A percentile compares a stretch with the other conserved stretches of the same genome.
These are phyloP conservation scores for Mustela lutreola DNA, from an alignment of 2,113 vertebrate species.

Conservation along the genomic window DNA sequence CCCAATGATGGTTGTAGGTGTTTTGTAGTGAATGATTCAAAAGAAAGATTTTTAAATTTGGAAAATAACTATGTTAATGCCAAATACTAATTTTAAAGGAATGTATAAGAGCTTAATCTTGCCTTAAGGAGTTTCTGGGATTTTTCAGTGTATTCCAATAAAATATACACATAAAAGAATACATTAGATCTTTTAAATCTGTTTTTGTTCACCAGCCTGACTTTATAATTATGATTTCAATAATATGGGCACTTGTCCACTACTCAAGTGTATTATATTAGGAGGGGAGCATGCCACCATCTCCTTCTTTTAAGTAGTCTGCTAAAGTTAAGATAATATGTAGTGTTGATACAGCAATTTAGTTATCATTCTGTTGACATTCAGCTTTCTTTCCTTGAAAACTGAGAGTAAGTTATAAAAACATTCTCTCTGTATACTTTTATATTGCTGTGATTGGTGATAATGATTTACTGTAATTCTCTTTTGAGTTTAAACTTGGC, in stretches of 20 bases:
- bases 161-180: neutral
- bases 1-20: neutral
- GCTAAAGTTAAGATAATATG: neutral
- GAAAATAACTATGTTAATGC: neutral
- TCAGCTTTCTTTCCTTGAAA: slow-evolving; percentile 50
- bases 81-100: neutral
- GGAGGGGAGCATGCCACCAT: neutral
- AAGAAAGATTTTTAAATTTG: neutral
- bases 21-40: slow-evolving; percentile 25
- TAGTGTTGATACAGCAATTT: slow-evolving; percentile 8
- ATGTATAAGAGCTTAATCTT: neutral
- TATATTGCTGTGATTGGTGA: neutral
- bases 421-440: neutral
- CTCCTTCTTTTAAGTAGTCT: neutral
- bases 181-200: neutral
- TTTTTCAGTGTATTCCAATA: neutral
- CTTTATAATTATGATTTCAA: slow-evolving; percentile 10
- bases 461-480: neutral
- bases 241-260: neutral
- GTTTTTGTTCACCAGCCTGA: neutral
- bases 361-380: neutral
- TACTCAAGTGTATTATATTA: neutral
- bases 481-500: neutral
- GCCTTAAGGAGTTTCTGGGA: neutral
- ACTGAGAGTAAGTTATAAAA: slow-evolving; percentile 35